Evolutionary conservation across 2,797 vertebrate species (phyloP).

Genomic region (Coregonus suidteri): DNA sequence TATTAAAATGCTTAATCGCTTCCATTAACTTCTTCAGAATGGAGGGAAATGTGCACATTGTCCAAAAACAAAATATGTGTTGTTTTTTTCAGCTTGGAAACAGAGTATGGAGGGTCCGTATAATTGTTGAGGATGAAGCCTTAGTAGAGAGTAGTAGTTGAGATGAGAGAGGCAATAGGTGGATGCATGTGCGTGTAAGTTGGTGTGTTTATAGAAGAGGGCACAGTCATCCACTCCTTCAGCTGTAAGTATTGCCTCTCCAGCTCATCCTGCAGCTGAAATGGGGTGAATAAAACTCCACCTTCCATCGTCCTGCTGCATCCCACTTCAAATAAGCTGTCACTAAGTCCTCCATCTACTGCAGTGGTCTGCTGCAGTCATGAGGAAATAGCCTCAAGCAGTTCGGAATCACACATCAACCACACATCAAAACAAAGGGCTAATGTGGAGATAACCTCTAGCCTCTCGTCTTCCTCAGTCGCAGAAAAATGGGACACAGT

Average conservation of each 20-base stretch:
- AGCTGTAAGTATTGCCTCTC: slow-evolving; percentile 26
- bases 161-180: slow-evolving; percentile 5
- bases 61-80: slow-evolving; percentile 45
- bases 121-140: slow-evolving; percentile 31
- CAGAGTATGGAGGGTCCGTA: slow-evolving; percentile 1
- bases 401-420: slow-evolving; percentile 15
- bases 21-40: slow-evolving; percentile 72
- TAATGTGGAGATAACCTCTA: slow-evolving; percentile 23
- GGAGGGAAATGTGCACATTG: slow-evolving; percentile 52
- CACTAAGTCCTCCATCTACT: slow-evolving; percentile 38
- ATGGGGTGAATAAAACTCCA: slow-evolving; percentile 46
- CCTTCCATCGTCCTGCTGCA: slow-evolving; percentile 42
- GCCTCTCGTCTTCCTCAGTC: slow-evolving; percentile 3
- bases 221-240: not conserved
- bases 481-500: no score
- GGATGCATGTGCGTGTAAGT: slow-evolving; percentile 22
- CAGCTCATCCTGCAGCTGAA: slow-evolving; percentile 31
- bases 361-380: slow-evolving; percentile 27
- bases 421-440: slow-evolving; percentile 33
- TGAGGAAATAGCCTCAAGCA: slow-evolving; percentile 35
- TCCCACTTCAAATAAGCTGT: slow-evolving; percentile 51
- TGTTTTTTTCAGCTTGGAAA: slow-evolving; percentile 45
- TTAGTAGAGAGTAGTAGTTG: not conserved
- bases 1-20: slow-evolving; percentile 79
- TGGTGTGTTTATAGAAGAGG: slow-evolving; percentile 9